Conservation (phyloP, 2,113 vertebrate species). For the Pycnonotus jocosus region DNA sequence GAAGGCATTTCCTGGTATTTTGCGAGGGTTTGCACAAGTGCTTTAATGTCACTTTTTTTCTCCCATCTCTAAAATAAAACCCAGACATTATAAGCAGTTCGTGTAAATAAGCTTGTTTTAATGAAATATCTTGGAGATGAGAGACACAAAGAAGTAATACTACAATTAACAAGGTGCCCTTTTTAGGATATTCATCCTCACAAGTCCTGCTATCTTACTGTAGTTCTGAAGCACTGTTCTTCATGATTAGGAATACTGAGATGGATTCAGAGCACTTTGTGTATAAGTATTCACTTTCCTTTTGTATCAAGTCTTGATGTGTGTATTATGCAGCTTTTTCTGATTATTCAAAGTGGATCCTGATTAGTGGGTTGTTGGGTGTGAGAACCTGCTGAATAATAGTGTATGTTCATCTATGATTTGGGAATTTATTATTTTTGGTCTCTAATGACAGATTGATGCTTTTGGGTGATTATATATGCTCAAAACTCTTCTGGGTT, state of each 20-base stretch:
- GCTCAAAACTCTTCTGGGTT: neutral
- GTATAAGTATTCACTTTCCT: neutral
- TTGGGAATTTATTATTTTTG: neutral
- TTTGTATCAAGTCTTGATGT: neutral
- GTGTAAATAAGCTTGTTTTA: neutral
- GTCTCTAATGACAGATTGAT: neutral
- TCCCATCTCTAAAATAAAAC: neutral
- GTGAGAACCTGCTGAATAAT: neutral
- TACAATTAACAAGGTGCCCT: neutral
- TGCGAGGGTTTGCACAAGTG: neutral
- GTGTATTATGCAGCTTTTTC: neutral
- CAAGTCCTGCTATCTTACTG: fast-evolving
- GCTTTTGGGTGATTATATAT: neutral
- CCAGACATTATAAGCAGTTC: neutral
- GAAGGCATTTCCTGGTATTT: neutral
- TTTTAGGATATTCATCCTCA: neutral
- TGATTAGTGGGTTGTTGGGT: neutral
- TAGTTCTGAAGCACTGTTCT: neutral
- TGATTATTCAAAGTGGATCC: fast-evolving
- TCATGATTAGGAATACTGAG: neutral
- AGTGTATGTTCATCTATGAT: neutral
- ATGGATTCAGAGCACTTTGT: neutral
- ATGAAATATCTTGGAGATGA: neutral
- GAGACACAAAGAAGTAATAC: neutral
- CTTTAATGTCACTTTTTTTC: neutral